A percentile compares a stretch with the other conserved stretches of the same genome.
Conservation (phyloP, 2,113 vertebrate genomes). For the Pandion haliaetus region DNA sequence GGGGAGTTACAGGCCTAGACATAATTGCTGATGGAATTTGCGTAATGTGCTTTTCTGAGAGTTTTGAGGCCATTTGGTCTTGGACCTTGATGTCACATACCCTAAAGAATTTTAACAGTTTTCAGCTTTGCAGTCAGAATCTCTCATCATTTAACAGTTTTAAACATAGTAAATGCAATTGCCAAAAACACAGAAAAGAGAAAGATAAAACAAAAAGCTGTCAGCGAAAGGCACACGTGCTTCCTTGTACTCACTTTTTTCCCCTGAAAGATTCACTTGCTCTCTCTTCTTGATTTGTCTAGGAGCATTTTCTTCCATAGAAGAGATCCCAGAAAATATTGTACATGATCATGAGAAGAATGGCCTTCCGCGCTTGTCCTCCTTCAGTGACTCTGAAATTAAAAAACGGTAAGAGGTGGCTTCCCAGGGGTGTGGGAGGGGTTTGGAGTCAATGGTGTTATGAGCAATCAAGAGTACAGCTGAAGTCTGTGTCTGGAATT, state of each 20-base stretch:
- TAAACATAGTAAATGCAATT: background rate
- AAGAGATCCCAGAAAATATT: constrained; percentile 91
- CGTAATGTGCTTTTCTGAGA: background rate
- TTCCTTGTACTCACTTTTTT: background rate
- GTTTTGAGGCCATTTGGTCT: background rate
- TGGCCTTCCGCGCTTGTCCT: constrained; percentile 91
- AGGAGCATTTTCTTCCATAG: constrained; percentile 90
- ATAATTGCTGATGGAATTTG: background rate
- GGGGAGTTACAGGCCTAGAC: background rate
- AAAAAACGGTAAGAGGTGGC: constrained; percentile 77
- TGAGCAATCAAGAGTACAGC: background rate
- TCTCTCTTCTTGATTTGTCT: background rate
- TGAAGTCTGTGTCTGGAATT: background rate
- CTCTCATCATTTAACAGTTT: background rate
- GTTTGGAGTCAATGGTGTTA: background rate
- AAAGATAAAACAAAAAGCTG: background rate
- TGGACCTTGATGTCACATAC: background rate
- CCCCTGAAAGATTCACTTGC: background rate
- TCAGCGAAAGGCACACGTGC: background rate
- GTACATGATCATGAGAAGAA: constrained; percentile 97
- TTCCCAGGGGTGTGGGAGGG: background rate
- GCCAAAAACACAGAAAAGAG: background rate
- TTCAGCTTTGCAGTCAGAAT: background rate
- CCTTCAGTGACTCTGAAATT: constrained; percentile 84
- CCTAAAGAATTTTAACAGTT: background rate